Evolutionary conservation across 2,113 vertebrate genomes (phyloP).

Genomic region (Prochilodus magdalenae): DNA sequence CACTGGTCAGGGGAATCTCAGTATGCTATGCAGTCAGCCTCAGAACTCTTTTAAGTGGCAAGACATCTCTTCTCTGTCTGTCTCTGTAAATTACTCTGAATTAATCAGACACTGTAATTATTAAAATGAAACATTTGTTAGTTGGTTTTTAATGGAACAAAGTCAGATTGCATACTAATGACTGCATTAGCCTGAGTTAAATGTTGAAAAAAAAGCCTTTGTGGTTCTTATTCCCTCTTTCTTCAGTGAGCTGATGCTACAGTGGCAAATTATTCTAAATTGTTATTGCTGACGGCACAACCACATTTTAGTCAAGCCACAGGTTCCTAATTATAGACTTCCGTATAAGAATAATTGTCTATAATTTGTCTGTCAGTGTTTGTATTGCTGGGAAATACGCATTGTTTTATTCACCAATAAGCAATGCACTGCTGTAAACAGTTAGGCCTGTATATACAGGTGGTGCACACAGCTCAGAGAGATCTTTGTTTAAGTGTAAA

Average conservation of each 20-base stretch:
- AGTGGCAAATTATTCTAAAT: not conserved
- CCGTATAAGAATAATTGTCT: not conserved
- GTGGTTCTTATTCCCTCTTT: not conserved
- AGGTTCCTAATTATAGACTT: not conserved
- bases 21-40: not conserved
- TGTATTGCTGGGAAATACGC: not conserved
- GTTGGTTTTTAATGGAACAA: constrained; percentile 25
- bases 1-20: not conserved
- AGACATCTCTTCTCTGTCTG: not conserved
- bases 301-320: not conserved
- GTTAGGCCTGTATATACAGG: not conserved
- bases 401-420: not conserved
- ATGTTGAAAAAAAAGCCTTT: not conserved
- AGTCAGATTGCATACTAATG: constrained; percentile 33
- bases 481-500: not conserved
- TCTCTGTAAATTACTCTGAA: constrained; percentile 25
- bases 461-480: not conserved
- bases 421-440: not conserved
- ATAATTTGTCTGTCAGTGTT: constrained; percentile 8
- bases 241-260: not conserved
- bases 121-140: constrained; percentile 45
- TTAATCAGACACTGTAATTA: constrained; percentile 27
- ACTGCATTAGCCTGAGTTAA: constrained; percentile 12
- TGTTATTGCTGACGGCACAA: constrained; percentile 3
- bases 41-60: constrained; percentile 6